phyloP scores from a whole-genome alignment of 2,113 vertebrate genomes.

The Tylochromis polylepis region DNA sequence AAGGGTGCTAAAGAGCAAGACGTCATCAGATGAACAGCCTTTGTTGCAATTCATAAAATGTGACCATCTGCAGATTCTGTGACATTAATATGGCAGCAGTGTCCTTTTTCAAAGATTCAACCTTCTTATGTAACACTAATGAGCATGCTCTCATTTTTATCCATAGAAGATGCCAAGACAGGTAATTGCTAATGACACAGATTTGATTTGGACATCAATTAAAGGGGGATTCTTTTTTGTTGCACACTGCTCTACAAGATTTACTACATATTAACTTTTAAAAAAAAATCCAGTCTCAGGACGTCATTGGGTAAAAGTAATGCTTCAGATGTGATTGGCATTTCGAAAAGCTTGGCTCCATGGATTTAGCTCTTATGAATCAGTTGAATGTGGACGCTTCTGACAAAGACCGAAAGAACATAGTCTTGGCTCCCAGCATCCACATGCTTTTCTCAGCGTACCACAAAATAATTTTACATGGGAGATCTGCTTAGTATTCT shows the following conservation, averaged over 20 bases:
- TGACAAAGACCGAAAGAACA: neutral
- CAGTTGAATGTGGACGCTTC: neutral
- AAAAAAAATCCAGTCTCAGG: neutral
- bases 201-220: neutral
- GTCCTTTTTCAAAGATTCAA: neutral
- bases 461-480: neutral
- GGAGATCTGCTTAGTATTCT: constrained; percentile 7
- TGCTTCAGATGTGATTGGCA: neutral
- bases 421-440: neutral
- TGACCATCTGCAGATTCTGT: neutral
- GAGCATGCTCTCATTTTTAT: neutral
- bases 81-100: constrained; percentile 15
- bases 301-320: neutral
- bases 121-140: constrained; percentile 13
- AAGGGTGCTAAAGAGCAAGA: constrained; percentile 4
- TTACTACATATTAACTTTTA: neutral
- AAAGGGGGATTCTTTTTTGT: neutral
- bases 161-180: neutral
- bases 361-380: neutral
- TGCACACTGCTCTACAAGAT: neutral
- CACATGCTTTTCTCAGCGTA: neutral
- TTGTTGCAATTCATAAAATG: neutral
- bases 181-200: neutral
- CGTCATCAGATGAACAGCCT: constrained; percentile 13
- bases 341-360: neutral